These are phyloP conservation scores for Keiferia lycopersicella DNA, from an alignment of 2,888 invertebrate genomes.

Conservation along the genomic window DNA sequence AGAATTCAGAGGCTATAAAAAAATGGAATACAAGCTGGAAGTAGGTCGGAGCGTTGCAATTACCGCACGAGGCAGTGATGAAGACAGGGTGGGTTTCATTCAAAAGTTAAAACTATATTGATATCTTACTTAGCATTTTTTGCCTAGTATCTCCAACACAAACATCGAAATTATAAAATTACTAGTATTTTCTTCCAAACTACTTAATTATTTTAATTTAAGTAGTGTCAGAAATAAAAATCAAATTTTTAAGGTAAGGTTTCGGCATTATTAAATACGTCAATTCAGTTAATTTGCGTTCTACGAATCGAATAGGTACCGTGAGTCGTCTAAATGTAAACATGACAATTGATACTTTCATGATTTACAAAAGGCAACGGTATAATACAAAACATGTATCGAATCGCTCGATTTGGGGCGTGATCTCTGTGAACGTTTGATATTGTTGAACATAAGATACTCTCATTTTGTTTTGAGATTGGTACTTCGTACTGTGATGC, in stretches of 20 bases:
- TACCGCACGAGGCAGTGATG: slow-evolving; percentile 26
- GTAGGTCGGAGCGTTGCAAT: slow-evolving; percentile 32
- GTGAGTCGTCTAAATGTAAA: background rate
- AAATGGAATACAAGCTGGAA: slow-evolving; percentile 23
- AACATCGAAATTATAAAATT: too few species aligned
- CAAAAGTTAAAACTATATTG: background rate
- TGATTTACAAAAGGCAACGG: background rate
- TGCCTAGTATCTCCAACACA: too few species aligned
- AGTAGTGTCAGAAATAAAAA: background rate
- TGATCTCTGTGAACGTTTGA: slow-evolving; percentile 5
- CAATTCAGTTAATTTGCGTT: background rate
- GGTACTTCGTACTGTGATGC: background rate
- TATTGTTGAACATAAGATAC: background rate
- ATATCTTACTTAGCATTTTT: too few species aligned
- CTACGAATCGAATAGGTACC: slow-evolving; percentile 1
- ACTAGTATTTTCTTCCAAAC: too few species aligned
- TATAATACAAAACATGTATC: slow-evolving; percentile 6
- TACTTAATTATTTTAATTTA: too few species aligned
- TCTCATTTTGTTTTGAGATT: background rate
- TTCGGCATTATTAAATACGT: background rate
- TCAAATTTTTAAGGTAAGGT: background rate
- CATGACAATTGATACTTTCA: background rate
- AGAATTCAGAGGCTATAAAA: slow-evolving; percentile 16
- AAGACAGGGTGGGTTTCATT: background rate
- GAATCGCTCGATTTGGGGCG: background rate